phyloP scores from a whole-genome alignment of 2,113 vertebrate genomes.

The Porphyrio hochstetteri region DNA sequence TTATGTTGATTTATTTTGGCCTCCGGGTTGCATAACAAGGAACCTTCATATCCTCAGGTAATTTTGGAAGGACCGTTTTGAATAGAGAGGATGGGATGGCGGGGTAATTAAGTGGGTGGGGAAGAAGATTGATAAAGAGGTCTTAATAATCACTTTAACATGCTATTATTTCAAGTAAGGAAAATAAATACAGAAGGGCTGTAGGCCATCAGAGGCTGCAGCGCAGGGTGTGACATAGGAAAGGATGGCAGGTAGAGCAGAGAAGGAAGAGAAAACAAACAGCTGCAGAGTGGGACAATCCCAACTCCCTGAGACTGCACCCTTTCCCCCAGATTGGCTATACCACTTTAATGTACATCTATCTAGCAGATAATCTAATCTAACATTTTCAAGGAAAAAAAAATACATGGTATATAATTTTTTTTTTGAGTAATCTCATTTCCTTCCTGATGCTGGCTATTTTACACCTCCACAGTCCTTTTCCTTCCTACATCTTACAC shows the following conservation, averaged over 20 bases:
- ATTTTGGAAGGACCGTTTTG: neutral
- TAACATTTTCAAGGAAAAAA: neutral
- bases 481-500: neutral
- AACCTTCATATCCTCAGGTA: neutral
- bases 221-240: neutral
- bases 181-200: neutral
- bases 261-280: neutral
- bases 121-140: neutral
- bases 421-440: neutral
- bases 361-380: neutral
- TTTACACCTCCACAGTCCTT: neutral
- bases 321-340: neutral
- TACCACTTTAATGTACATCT: neutral
- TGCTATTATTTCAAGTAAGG: neutral
- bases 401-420: neutral
- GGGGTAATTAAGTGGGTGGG: neutral
- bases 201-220: neutral
- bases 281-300: neutral
- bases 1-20: neutral
- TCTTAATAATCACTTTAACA: slow-evolving; percentile 20
- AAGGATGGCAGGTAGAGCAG: neutral
- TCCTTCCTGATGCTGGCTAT: neutral
- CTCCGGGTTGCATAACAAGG: neutral
- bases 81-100: neutral
- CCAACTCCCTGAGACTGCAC: neutral